Base-by-base conservation (phyloP, 1,140 invertebrate species). In the Rhizoglyphus robini region DNA sequence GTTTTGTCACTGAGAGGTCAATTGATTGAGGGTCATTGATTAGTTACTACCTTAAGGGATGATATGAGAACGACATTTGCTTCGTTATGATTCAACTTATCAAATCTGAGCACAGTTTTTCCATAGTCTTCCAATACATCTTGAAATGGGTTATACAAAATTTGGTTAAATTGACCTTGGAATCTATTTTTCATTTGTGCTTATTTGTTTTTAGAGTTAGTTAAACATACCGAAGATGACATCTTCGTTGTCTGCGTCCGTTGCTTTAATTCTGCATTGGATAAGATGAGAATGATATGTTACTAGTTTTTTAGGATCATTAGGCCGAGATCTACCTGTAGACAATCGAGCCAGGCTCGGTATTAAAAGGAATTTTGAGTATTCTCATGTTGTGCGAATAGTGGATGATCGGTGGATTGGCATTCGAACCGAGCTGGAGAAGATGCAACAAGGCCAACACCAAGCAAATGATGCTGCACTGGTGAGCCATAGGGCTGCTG, bases 161-260 rank as follows among this genome's bases (percentile, higher is more conserved):
- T 25, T 54, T 54, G 15, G 23, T 8, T 32, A 20, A n/a, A n/a
- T n/a, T n/a, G n/a, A n/a, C n/a, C n/a, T n/a, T n/a, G n/a, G n/a
- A n/a, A n/a, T n/a, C n/a, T n/a, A n/a, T n/a, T n/a, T n/a, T n/a
- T n/a, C n/a, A n/a, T n/a, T n/a, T n/a, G n/a, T n/a, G n/a, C n/a
- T n/a, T n/a, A n/a, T n/a, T 32, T 54, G 23, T 27, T 54, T 54
- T 54, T 15, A 25, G 31, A 60, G 1, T 32, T 8, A 59, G 5
- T 29, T 20, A 59, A 59, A 60, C 58, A 34, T 60, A 60, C 69
- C 29, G 67, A 69, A 25, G 36, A 66, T 36, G 67, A 68, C 29
- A 34, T 18, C n/a, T 30, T 90, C 86, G 72, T 86, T 86, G 75
- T 90, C 86, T 46, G 88, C 84, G 75, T 91, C 88, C 68, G 86